Conservation (phyloP, 2,113 vertebrate species). For the Psilopsiagon aurifrons region DNA sequence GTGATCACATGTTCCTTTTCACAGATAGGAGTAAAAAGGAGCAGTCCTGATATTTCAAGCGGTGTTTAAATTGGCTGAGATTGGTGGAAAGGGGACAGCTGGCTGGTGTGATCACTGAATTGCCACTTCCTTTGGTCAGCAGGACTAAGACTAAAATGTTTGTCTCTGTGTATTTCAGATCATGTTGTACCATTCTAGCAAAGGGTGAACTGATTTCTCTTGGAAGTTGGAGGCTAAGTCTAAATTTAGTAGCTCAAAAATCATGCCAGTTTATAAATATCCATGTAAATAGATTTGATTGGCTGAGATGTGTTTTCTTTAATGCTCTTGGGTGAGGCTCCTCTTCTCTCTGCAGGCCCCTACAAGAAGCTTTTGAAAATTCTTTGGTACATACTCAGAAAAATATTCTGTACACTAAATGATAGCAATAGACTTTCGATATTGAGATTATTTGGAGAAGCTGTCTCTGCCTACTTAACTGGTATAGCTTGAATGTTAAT, state of each 20-base stretch:
- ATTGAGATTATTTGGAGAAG: neutral
- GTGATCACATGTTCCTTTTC: neutral
- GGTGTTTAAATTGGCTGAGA: neutral
- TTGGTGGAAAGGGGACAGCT: neutral
- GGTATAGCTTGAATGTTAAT: neutral
- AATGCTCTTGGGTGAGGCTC: neutral
- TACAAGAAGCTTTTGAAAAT: neutral
- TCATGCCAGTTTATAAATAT: slow-evolving; percentile 10
- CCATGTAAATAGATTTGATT: slow-evolving; percentile 1
- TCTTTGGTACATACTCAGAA: neutral
- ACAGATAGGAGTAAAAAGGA: neutral
- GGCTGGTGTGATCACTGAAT: neutral
- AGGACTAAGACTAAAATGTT: neutral
- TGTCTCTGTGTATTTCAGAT: neutral
- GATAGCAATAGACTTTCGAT: neutral
- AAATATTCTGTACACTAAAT: neutral
- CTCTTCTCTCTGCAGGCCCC: neutral
- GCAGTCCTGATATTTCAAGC: neutral
- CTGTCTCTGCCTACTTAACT: neutral
- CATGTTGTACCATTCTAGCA: neutral
- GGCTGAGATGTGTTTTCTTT: slow-evolving; percentile 1
- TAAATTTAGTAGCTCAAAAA: slow-evolving; percentile 35
- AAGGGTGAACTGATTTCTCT: neutral
- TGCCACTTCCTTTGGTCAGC: neutral
- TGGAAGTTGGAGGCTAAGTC: neutral